phyloP scores from a whole-genome alignment of 2,888 invertebrate genomes.

The Synergus itoensis region DNA sequence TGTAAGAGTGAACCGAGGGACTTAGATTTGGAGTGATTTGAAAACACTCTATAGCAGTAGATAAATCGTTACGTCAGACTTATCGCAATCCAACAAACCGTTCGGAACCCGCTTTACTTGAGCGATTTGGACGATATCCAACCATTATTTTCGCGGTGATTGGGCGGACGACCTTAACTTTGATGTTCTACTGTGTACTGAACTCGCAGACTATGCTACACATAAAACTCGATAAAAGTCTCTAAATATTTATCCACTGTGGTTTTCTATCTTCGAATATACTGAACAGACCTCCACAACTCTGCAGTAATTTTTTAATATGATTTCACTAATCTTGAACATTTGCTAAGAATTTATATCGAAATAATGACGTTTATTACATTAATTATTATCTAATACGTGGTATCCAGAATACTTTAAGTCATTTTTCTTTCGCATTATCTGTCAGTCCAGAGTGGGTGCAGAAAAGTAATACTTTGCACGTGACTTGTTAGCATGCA shows the following conservation, averaged over 20 bases:
- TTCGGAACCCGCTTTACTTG: neutral
- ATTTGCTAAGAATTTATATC: too few relatives aligned
- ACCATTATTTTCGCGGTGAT: slow-evolving; percentile 15
- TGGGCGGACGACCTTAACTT: slow-evolving; percentile 18
- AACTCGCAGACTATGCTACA: neutral
- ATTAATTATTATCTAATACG: neutral
- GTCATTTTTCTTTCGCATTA: neutral
- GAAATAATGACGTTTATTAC: neutral
- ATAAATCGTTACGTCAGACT: slow-evolving; percentile 22
- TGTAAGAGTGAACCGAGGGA: neutral
- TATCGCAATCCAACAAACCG: slow-evolving; percentile 11
- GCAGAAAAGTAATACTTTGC: neutral
- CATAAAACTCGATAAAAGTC: neutral
- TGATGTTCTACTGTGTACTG: neutral
- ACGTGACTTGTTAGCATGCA: neutral
- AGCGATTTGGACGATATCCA: slow-evolving; percentile 14
- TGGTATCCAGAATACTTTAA: neutral
- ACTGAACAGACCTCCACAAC: too few relatives aligned
- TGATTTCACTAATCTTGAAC: too few relatives aligned
- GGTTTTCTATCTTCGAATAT: neutral
- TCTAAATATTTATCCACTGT: neutral
- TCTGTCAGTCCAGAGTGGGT: neutral
- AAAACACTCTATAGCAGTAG: neutral
- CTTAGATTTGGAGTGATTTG: neutral
- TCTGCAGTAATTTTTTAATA: too few relatives aligned